Percentiles rank a stretch among this genome's conserved stretches.
Evolutionary conservation across 2,113 vertebrate genomes (phyloP).

Genomic region (Heloderma charlesbogerti): DNA sequence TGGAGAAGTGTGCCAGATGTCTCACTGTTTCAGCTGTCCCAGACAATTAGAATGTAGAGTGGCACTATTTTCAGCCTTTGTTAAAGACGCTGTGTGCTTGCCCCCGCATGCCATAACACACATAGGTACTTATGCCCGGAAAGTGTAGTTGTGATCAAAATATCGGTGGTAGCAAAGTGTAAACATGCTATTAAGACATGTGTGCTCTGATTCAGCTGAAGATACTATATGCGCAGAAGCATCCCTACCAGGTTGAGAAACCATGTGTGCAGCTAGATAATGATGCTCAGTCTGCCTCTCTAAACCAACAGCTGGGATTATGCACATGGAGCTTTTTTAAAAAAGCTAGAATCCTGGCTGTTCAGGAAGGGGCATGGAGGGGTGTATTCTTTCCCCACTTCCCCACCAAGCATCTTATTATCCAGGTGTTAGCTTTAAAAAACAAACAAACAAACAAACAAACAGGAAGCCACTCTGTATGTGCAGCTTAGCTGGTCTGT

Average conservation of each 20-base stretch:
- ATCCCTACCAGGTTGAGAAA: neutral
- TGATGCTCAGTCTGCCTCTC: neutral
- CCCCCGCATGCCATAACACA: neutral
- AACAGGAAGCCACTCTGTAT: neutral
- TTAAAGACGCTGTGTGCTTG: neutral
- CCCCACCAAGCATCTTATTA: neutral
- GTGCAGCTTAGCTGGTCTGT: neutral
- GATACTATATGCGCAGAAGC: neutral
- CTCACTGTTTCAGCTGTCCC: slow-evolving; percentile 54
- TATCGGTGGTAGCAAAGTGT: neutral
- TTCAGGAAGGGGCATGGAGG: neutral
- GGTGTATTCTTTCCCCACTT: neutral
- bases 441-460: too few relatives aligned
- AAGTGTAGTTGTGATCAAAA: neutral
- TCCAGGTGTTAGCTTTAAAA: neutral
- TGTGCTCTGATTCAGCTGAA: neutral
- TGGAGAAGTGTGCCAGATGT: slow-evolving; percentile 63
- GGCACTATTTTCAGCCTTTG: neutral
- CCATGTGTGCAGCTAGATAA: too few relatives aligned
- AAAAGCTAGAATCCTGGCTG: neutral
- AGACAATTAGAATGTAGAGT: slow-evolving; percentile 28
- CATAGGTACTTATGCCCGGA: neutral
- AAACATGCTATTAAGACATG: neutral
- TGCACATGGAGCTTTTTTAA: neutral
- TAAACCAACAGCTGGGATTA: neutral